Evolutionary conservation across 2,113 vertebrate genomes (phyloP), one percentile per base, ranked within the genome.

Genomic region (Paramisgurnus dabryanus): DNA sequence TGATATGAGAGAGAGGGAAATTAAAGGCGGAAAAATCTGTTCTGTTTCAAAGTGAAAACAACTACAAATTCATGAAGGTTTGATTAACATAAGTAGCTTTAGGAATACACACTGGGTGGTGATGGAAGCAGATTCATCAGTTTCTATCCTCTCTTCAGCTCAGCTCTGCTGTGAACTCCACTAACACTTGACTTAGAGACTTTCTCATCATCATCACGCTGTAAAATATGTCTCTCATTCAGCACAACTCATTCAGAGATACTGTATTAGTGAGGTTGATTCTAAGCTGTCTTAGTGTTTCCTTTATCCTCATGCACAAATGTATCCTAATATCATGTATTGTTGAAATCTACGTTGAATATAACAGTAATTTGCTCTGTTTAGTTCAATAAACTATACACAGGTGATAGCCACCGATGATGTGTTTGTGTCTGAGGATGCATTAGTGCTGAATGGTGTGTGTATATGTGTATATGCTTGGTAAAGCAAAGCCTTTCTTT

Each of bases 81-180:
- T 86, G 84, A 78, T 88, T 83, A 87, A 91, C 90, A 88, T 90
- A 89, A 89, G 88, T 87, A 88, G 89, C 87, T 89, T 90, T 84
- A 87, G 82, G 89, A 88, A 88, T 67, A 85, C 84, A 85, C 90
- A 88, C 87, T 60, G 80, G 88, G 88, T 87, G 86, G 86, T 88
- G 90, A 34, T 34, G 27, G 27, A 90, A 87, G 87, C 89, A 87
- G 90, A 90, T 91, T 93, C 91, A 88, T 89, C 89, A 90, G 86
- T 92, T 91, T 64, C 90, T 87, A 85, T 86, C 87, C 86, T 85
- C 72, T 22, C 45, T 43, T 39, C 74, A 64, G 27, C 67, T 43
- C 66, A 40, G n/a, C 60, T 70, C 34, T 39, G 61, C 80, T 17
- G 67, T 65, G 87, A 87, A 81, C 74, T 83, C 82, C 89, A 85